phyloP scores from a whole-genome alignment of 2,888 invertebrate species.

The Hyles lineata region DNA sequence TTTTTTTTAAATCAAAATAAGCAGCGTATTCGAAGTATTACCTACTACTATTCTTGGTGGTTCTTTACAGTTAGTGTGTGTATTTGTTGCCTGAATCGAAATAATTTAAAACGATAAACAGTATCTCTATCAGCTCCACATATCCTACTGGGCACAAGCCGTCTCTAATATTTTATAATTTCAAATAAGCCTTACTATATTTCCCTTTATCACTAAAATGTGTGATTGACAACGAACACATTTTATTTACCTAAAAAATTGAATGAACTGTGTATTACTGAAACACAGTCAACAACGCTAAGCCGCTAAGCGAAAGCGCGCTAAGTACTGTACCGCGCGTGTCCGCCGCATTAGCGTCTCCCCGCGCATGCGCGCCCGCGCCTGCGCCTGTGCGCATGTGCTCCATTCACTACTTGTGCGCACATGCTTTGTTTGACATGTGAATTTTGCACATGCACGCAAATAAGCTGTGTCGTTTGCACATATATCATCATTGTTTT shows the following conservation, averaged over 20 bases:
- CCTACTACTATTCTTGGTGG: not conserved
- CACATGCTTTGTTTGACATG: constrained; percentile 24
- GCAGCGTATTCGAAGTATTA: not conserved
- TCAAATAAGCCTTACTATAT: no score
- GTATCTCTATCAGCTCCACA: no score
- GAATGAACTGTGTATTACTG: not conserved
- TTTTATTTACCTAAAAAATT: not conserved
- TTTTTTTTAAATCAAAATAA: not conserved
- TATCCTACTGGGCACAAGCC: no score
- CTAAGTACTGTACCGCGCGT: constrained; percentile 25
- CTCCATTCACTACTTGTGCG: constrained; percentile 21
- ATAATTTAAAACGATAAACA: no score
- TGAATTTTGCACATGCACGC: constrained; percentile 30
- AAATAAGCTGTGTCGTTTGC: constrained; percentile 26
- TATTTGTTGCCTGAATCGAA: no score
- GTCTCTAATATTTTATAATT: no score
- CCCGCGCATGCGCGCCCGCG: constrained; percentile 32
- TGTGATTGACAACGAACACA: no score
- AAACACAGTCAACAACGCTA: constrained; percentile 40
- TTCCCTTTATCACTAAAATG: no score
- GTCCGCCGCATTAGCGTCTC: constrained; percentile 44
- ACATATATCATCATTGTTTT: constrained; percentile 4
- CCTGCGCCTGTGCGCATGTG: constrained; percentile 39
- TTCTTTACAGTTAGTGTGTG: not conserved
- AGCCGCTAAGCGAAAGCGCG: constrained; percentile 47